These are phyloP conservation scores for Dicranocentrus wangi DNA, from an alignment of 2,888 invertebrate genomes.

Conservation along the genomic window DNA sequence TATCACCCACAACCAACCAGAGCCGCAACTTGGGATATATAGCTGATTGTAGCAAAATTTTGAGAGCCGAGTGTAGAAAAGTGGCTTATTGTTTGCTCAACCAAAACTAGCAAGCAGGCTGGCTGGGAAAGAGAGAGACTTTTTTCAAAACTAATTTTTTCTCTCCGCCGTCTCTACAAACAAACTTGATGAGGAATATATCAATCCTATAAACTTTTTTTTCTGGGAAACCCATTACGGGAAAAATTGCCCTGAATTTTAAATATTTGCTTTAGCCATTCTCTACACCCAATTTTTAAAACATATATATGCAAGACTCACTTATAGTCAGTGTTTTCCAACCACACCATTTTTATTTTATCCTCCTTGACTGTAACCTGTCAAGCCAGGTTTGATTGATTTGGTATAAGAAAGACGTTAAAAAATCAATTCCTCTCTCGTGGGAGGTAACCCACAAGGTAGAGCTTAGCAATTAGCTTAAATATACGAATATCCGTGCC, in stretches of 20 bases:
- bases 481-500: slow-evolving; percentile 10
- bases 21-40: no score
- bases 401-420: not conserved
- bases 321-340: no score
- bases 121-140: no score
- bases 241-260: slow-evolving; percentile 21
- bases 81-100: slow-evolving; percentile 53
- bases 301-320: no score
- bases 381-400: not conserved
- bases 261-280: not conserved
- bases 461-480: slow-evolving; percentile 20
- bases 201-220: slow-evolving; percentile 12
- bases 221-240: slow-evolving; percentile 27
- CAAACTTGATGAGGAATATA: slow-evolving; percentile 37
- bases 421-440: slow-evolving; percentile 19
- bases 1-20: not conserved
- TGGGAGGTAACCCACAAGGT: slow-evolving; percentile 24
- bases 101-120: not conserved
- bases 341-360: not conserved
- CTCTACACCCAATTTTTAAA: no score
- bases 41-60: no score
- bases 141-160: slow-evolving; percentile 38
- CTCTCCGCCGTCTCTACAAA: slow-evolving; percentile 37
- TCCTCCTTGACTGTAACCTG: not conserved
- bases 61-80: slow-evolving; percentile 16